Conservation (phyloP, 2,113 vertebrate genomes). For the Taxidea taxus region DNA sequence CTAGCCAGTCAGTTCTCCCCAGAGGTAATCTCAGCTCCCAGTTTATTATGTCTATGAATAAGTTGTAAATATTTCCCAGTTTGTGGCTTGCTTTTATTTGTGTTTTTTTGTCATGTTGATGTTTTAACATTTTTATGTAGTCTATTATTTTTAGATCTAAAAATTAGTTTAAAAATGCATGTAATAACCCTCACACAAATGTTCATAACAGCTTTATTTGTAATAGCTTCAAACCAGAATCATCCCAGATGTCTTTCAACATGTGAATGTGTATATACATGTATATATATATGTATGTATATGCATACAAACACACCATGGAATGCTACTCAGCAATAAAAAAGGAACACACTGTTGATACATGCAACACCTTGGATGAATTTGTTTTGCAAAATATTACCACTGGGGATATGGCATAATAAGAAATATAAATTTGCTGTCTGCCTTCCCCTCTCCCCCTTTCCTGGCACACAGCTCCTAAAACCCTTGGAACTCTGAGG, state of each 20-base stretch:
- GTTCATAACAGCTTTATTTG: neutral
- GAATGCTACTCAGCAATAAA: neutral
- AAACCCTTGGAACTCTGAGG: neutral
- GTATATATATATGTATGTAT: neutral
- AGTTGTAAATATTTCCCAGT: neutral
- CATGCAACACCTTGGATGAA: neutral
- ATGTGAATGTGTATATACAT: neutral
- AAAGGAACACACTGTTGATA: neutral
- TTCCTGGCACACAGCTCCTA: neutral
- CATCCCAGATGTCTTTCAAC: neutral
- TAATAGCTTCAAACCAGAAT: neutral
- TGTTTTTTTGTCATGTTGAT: neutral
- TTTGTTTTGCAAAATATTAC: neutral
- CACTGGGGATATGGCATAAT: neutral
- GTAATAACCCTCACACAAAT: neutral
- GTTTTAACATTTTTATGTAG: neutral
- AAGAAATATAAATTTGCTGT: neutral
- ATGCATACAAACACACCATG: neutral
- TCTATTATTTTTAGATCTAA: neutral
- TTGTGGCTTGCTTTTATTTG: neutral
- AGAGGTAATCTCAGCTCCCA: neutral
- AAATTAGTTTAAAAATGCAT: neutral
- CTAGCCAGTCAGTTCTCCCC: neutral
- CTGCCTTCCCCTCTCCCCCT: neutral
- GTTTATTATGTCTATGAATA: neutral